phyloP scores from a whole-genome alignment of 2,888 invertebrate species.

The Drosophila greeni region DNA sequence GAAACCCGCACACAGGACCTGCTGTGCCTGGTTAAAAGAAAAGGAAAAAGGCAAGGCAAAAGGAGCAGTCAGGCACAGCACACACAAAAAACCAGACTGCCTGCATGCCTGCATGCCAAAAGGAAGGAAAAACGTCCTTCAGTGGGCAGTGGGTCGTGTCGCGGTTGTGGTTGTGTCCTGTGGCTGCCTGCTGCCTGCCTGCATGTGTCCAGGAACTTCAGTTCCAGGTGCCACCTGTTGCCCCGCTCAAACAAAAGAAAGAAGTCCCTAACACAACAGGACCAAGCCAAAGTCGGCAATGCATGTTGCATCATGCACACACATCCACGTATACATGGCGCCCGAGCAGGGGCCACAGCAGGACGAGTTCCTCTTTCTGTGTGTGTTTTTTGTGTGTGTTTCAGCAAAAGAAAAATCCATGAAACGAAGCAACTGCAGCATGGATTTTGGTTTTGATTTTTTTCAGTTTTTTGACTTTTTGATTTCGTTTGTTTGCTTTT shows the following conservation, averaged over 20 bases:
- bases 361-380: not conserved
- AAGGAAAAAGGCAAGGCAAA: not conserved
- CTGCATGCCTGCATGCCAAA: slow-evolving; percentile 52
- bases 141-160: slow-evolving; percentile 30
- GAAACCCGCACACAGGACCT: not conserved
- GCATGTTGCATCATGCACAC: slow-evolving; percentile 1
- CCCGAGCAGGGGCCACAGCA: slow-evolving; percentile 15
- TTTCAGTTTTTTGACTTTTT: not conserved
- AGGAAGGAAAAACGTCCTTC: slow-evolving; percentile 68
- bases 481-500: not conserved
- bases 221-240: slow-evolving; percentile 63
- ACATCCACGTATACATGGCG: slow-evolving; percentile 30
- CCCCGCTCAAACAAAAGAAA: slow-evolving; percentile 52
- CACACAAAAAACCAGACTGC: slow-evolving; percentile 43
- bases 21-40: not conserved
- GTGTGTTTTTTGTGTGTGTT: not conserved
- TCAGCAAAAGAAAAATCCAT: slow-evolving; percentile 28
- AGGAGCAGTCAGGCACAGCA: slow-evolving; percentile 1
- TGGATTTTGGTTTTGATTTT: not conserved
- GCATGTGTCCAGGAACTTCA: slow-evolving; percentile 49
- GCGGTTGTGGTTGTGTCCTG: slow-evolving; percentile 11
- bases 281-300: slow-evolving; percentile 49
- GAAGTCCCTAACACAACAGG: slow-evolving; percentile 56
- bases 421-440: slow-evolving; percentile 23
- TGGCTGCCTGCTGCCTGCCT: slow-evolving; percentile 20